Conservation (phyloP, 2,888 invertebrate species). For the Pandemis heparana region DNA sequence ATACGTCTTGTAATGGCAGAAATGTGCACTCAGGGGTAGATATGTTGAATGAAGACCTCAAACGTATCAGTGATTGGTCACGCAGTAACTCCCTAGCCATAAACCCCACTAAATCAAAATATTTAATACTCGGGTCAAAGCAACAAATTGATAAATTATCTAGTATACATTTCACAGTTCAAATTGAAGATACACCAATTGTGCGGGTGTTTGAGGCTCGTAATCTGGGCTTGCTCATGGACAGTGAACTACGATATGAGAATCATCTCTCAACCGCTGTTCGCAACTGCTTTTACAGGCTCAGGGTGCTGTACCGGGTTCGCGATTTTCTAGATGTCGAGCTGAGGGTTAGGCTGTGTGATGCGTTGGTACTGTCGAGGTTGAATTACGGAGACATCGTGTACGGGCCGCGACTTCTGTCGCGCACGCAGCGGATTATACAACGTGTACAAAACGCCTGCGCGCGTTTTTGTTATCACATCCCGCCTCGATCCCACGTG, state of each 20-base stretch:
- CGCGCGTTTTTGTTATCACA: conserved; percentile 3
- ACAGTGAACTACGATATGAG: conserved; percentile 42
- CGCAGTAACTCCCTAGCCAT: neutral
- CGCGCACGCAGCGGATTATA: conserved; percentile 17
- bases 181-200: conserved; percentile 6
- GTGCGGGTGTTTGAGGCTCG: conserved; percentile 38
- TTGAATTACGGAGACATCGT: conserved; percentile 40
- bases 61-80: neutral
- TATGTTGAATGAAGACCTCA: neutral
- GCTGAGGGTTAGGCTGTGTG: neutral
- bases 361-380: conserved; percentile 36
- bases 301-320: too few relatives aligned
- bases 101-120: too few relatives aligned
- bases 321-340: too few relatives aligned
- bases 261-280: conserved; percentile 21
- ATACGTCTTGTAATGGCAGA: neutral
- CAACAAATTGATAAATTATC: neutral
- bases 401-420: conserved; percentile 22
- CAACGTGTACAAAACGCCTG: conserved; percentile 40
- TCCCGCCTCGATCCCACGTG: neutral
- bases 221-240: conserved; percentile 43
- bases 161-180: neutral
- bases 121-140: too few relatives aligned
- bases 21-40: neutral
- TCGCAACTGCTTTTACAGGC: too few relatives aligned